phyloP scores from a whole-genome alignment of 2,888 invertebrate species.

The Luffia ferchaultella region DNA sequence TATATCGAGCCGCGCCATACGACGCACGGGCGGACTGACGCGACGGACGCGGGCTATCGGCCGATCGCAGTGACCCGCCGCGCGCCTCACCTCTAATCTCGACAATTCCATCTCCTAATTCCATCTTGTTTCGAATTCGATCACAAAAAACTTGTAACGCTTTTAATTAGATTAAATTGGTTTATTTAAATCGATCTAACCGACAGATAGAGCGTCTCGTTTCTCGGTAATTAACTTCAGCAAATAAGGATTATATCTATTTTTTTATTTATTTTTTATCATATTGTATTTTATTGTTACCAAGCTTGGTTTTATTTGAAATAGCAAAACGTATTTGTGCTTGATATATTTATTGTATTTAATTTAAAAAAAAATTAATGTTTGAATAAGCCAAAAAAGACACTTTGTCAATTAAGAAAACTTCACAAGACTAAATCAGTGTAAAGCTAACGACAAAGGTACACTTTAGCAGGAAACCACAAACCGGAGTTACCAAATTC shows the following conservation, averaged over 20 bases:
- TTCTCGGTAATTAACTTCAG: conserved; percentile 51
- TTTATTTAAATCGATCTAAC: conserved; percentile 53
- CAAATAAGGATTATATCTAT: conserved; percentile 46
- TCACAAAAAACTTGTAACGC: conserved; percentile 62
- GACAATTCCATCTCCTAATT: conserved; percentile 57
- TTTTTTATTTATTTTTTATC: too few relatives aligned
- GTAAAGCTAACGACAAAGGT: neutral
- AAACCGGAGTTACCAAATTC: neutral
- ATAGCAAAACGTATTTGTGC: too few relatives aligned
- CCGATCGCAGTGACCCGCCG: conserved; percentile 60
- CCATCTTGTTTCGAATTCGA: conserved; percentile 54
- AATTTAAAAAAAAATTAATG: too few relatives aligned
- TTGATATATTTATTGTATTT: too few relatives aligned
- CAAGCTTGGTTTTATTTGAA: too few relatives aligned
- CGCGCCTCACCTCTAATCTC: conserved; percentile 45
- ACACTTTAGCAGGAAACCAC: neutral
- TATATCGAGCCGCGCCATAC: conserved; percentile 41
- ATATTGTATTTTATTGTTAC: too few relatives aligned
- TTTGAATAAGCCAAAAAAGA: too few relatives aligned
- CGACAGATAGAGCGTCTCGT: conserved; percentile 27
- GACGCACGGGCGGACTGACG: conserved; percentile 58
- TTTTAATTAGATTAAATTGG: conserved; percentile 67
- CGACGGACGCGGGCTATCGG: conserved; percentile 20
- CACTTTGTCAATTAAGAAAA: too few relatives aligned
- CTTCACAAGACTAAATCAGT: neutral